Base-by-base conservation (phyloP, 2,888 invertebrate genomes). In the Tetanocera ferruginea region DNA sequence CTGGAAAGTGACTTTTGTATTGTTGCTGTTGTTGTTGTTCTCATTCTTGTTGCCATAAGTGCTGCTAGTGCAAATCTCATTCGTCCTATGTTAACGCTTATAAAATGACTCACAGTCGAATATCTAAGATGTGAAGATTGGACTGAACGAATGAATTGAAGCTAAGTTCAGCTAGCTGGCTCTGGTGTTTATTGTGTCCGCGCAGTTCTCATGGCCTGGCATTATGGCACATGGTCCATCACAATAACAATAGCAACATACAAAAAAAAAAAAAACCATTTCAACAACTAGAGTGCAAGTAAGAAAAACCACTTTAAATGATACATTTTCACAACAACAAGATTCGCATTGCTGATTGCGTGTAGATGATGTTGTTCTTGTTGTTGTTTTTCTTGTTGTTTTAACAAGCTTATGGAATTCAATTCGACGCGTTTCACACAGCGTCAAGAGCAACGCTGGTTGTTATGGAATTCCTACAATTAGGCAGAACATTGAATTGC, bases 401-500 rank as follows among this genome's bases (percentile, higher is more conserved):
- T 17, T 43, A 49, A 25, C 49, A 14, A 69, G 19, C 6, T 55
- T 51, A 25, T 14, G 73, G 73, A 37, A 73, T 62, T 49, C 34
- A 31, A 62, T 43, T 62, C 23, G 14, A 60, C 73, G 49, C 72
- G 23, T 60, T 57, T 60, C 72, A 72, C 72, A 43, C 43, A 55
- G 72, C n/a, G 67, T 9, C 34, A 43, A 67, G 34, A 11, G 11
- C n/a, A 19, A 31, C 17, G 43, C 52, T 73, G 62, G 62, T 49
- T 55, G 60, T 25, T 84, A 60, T 84, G 85, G 84, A 85, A 85
- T 85, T 85, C 85, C 86, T 83, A 86, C 85, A 85, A 85, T 85
- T 85, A 85, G 86, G 86, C 83, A 85, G 86, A 86, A 86, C 86
- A 86, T 86, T 83, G 83, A 84, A 86, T 86, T 84, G 85, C 84